These are phyloP conservation scores for Nematopogon swammerdamellus DNA, from an alignment of 2,888 invertebrate species.

Conservation along the genomic window DNA sequence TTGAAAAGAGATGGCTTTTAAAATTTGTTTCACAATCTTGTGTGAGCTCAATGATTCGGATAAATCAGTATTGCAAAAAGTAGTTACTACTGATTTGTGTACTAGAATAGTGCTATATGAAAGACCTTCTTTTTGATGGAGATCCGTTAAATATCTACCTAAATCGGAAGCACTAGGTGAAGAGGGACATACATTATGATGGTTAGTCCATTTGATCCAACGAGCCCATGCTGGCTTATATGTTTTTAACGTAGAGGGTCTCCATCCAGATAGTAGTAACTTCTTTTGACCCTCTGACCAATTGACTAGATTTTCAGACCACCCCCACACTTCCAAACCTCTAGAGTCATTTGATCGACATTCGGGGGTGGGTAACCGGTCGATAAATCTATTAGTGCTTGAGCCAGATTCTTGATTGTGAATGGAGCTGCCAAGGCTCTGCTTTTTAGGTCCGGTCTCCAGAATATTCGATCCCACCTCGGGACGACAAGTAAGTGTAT, in stretches of 20 bases:
- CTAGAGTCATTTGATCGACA: background rate
- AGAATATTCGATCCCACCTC: conserved; percentile 14
- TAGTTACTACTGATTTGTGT: conserved; percentile 8
- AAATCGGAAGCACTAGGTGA: too few species aligned
- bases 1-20: conserved; percentile 7
- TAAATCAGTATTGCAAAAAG: conserved; percentile 3
- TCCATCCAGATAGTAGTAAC: too few species aligned
- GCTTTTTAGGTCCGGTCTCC: conserved; percentile 14
- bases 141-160: too few species aligned
- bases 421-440: conserved; percentile 7
- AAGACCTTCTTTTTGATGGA: too few species aligned
- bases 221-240: too few species aligned
- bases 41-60: background rate
- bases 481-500: conserved; percentile 11
- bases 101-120: conserved; percentile 5
- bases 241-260: too few species aligned
- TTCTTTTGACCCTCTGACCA: too few species aligned
- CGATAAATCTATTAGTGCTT: conserved; percentile 7
- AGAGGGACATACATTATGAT: too few species aligned
- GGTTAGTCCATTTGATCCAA: too few species aligned
- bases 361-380: conserved; percentile 3
- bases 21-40: conserved; percentile 5
- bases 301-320: background rate
- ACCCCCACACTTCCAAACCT: conserved; percentile 1
- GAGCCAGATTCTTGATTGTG: conserved; percentile 6